A percentile compares a stretch with the other conserved stretches of the same genome.
Conservation (phyloP, 2,888 invertebrate species). For the Parelbella ahira region DNA sequence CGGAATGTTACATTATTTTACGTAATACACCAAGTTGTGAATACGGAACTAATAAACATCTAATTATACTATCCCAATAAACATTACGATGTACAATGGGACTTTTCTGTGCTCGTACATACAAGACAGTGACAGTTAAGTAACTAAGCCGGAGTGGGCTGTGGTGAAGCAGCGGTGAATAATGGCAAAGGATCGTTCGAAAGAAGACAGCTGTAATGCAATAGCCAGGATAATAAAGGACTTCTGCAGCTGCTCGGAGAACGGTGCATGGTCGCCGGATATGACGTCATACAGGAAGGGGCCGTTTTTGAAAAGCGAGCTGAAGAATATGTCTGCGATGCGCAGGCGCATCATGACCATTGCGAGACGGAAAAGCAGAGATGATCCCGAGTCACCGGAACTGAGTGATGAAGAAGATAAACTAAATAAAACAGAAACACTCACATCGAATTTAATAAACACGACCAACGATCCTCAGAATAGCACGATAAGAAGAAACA, state of each 20-base stretch:
- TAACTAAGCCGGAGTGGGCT: conserved; percentile 47
- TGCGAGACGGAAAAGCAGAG: conserved; percentile 59
- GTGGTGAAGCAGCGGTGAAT: conserved; percentile 29
- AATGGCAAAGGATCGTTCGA: conserved; percentile 64
- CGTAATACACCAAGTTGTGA: conserved; percentile 25
- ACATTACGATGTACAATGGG: conserved; percentile 9
- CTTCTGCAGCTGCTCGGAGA: conserved; percentile 74
- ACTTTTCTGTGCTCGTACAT: conserved; percentile 59
- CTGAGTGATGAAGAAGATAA: conserved; percentile 39
- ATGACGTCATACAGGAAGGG: conserved; percentile 67
- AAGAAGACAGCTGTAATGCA: conserved; percentile 66
- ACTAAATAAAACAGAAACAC: conserved; percentile 46
- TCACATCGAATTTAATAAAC: conserved; percentile 63
- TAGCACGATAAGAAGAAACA: conserved; percentile 63
- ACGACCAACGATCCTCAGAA: conserved; percentile 64
- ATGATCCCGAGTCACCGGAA: conserved; percentile 55
- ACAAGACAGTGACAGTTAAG: conserved; percentile 67
- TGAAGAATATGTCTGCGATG: conserved; percentile 74
- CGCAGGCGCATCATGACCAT: conserved; percentile 64
- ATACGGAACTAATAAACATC: conserved; percentile 27
- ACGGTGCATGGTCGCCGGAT: conserved; percentile 75
- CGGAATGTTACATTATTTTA: conserved; percentile 16
- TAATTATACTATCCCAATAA: conserved; percentile 20
- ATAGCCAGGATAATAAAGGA: conserved; percentile 71
- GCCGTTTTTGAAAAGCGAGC: conserved; percentile 67